A percentile compares a stretch with the other conserved stretches of the same genome.
Conservation (phyloP, 2,113 vertebrate species). For the Zingel zingel region DNA sequence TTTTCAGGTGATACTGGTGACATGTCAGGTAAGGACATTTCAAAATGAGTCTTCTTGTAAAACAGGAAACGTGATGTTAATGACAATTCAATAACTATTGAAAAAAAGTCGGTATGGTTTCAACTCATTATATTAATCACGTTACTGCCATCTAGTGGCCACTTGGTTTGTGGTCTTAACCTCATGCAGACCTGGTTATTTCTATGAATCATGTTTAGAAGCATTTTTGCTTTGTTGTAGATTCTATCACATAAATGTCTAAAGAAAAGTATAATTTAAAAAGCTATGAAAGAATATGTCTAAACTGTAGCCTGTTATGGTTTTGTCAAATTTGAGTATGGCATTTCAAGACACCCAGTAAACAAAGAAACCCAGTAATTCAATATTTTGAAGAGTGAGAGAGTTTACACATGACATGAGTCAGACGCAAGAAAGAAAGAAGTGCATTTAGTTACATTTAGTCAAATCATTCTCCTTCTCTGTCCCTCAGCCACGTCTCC, state of each 20-base stretch:
- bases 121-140: slow-evolving; percentile 23
- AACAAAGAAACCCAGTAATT: neutral
- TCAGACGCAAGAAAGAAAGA: neutral
- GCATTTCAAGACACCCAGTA: neutral
- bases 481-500: slow-evolving; percentile 90
- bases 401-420: neutral
- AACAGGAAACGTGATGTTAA: neutral
- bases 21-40: slow-evolving; percentile 92
- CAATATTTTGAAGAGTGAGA: neutral
- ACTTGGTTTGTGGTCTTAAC: neutral
- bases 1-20: slow-evolving; percentile 96
- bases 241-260: too few species aligned
- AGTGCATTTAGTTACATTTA: neutral
- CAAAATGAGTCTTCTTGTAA: neutral
- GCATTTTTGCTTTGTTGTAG: neutral
- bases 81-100: neutral
- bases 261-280: neutral
- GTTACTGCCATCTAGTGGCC: slow-evolving; percentile 73
- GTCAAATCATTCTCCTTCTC: neutral
- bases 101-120: neutral
- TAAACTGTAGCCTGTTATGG: neutral
- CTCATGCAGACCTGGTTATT: neutral
- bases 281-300: neutral
- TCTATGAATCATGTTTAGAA: neutral
- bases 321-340: neutral